phyloP scores from a whole-genome alignment of 2,888 invertebrate genomes.

The Rhagonycha fulva region DNA sequence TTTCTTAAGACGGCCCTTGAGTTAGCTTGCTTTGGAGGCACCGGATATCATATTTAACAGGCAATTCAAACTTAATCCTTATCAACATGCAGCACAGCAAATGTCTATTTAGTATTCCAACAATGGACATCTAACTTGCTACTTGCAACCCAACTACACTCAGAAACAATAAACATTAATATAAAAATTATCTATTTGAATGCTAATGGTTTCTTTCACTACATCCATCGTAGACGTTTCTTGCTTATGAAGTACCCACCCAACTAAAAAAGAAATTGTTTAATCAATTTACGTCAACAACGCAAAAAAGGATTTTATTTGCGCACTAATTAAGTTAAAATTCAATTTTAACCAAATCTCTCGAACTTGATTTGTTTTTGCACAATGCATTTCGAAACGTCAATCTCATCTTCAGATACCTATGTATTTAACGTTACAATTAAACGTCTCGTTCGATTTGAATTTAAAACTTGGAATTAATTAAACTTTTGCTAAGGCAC shows the following conservation, averaged over 20 bases:
- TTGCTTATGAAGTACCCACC: neutral
- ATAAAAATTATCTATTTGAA: conserved; percentile 34
- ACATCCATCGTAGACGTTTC: neutral
- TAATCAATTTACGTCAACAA: neutral
- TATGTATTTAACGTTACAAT: neutral
- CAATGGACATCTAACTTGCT: conserved; percentile 28
- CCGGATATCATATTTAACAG: conserved; percentile 44
- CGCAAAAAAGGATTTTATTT: neutral
- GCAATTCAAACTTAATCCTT: conserved; percentile 41
- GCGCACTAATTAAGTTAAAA: neutral
- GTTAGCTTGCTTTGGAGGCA: conserved; percentile 32
- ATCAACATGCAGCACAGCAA: conserved; percentile 38
- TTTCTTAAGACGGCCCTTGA: conserved; percentile 33
- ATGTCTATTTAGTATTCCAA: conserved; percentile 38
- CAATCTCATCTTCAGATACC: neutral
- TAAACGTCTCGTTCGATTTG: neutral
- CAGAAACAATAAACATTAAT: conserved; percentile 36
- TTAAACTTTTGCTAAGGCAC: neutral
- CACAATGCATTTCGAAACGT: neutral
- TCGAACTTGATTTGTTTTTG: neutral
- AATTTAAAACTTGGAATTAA: neutral
- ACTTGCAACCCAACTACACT: conserved; percentile 34
- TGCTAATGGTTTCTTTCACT: conserved; percentile 19
- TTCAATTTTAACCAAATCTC: neutral
- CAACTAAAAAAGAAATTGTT: neutral